phyloP scores from a whole-genome alignment of 2,888 invertebrate genomes.

The Oscheius sp. region DNA sequence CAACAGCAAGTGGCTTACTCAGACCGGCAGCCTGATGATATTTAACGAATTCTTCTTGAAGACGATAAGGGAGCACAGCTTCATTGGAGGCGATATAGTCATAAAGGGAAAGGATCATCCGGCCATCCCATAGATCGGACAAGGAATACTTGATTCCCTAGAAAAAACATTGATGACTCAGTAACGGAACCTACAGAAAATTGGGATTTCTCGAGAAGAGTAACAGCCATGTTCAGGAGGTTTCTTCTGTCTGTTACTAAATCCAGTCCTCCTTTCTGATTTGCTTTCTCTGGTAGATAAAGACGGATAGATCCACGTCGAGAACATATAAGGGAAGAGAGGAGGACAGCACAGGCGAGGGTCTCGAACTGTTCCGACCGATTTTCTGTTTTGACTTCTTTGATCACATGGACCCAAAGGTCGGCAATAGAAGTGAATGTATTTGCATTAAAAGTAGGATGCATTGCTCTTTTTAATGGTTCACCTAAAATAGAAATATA shows the following conservation, averaged over 20 bases:
- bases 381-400: conserved; percentile 40
- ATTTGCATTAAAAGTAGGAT: conserved; percentile 37
- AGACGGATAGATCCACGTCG: conserved; percentile 53
- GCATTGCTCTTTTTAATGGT: conserved; percentile 34
- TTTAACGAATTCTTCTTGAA: conserved; percentile 63
- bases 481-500: no score
- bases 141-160: conserved; percentile 5
- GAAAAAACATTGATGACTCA: not conserved
- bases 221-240: conserved; percentile 50
- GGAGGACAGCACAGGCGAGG: conserved; percentile 58
- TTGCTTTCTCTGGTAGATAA: conserved; percentile 40
- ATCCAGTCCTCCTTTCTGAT: conserved; percentile 53
- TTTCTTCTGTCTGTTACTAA: conserved; percentile 49
- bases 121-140: conserved; percentile 67
- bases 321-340: conserved; percentile 57
- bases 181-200: conserved; percentile 27
- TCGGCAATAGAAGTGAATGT: conserved; percentile 43
- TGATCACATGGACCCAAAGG: conserved; percentile 58
- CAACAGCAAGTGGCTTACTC: conserved; percentile 58
- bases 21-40: conserved; percentile 59
- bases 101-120: conserved; percentile 62
- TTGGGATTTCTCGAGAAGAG: conserved; percentile 46
- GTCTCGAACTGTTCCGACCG: conserved; percentile 59
- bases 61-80: conserved; percentile 60
- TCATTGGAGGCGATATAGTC: conserved; percentile 50